Evolutionary conservation across 2,888 invertebrate genomes (phyloP).

Genomic region (Julus scanicus): DNA sequence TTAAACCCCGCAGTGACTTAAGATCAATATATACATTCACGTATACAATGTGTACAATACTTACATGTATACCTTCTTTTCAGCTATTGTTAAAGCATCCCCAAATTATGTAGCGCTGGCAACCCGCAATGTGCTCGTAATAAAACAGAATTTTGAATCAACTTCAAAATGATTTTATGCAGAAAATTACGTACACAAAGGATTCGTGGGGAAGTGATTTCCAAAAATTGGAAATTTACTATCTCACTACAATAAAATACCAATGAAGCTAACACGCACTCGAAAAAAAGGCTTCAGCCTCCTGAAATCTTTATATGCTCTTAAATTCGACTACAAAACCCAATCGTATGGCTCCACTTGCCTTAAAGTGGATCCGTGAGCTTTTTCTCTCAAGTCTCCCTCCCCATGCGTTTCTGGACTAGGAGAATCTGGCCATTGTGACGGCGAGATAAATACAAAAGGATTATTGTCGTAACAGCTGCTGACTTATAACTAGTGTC

Average conservation of each 20-base stretch:
- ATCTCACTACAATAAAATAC: neutral
- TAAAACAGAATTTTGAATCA: constrained; percentile 35
- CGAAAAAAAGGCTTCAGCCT: neutral
- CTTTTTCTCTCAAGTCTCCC: neutral
- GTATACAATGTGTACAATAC: too few species aligned
- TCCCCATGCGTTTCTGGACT: neutral
- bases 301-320: constrained; percentile 21
- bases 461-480: constrained; percentile 34
- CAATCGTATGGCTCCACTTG: neutral
- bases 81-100: neutral
- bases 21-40: neutral
- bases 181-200: constrained; percentile 30
- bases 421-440: constrained; percentile 8
- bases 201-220: constrained; percentile 23
- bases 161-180: constrained; percentile 19
- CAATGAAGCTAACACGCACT: neutral
- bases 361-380: neutral
- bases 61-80: too few species aligned
- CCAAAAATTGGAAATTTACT: constrained; percentile 7
- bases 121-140: neutral
- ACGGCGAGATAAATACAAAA: constrained; percentile 23
- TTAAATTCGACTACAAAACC: constrained; percentile 30
- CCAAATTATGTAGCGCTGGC: neutral
- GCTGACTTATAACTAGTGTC: constrained; percentile 37
- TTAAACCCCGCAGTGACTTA: neutral